Conservation (phyloP, 2,113 vertebrate species). For the Corvus moneduloides region DNA sequence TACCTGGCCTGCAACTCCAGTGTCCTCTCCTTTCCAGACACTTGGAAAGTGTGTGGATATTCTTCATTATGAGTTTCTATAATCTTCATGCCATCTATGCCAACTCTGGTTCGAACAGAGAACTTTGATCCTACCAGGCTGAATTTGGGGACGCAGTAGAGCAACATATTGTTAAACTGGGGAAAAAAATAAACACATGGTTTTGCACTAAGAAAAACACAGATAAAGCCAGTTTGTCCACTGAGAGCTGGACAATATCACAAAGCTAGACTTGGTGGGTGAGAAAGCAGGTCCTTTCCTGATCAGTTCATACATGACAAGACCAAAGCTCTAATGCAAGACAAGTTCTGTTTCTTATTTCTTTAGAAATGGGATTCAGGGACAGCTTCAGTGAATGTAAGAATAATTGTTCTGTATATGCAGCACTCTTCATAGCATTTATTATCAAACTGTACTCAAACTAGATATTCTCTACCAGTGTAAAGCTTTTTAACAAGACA, state of each 20-base stretch:
- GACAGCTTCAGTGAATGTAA: not conserved
- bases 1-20: constrained; percentile 95
- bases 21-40: constrained; percentile 94
- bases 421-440: not conserved
- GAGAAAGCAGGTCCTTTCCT: not conserved
- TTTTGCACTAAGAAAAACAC: not conserved
- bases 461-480: not conserved
- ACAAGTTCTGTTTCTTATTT: not conserved
- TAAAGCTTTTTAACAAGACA: not conserved
- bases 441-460: not conserved
- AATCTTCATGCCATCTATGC: constrained; percentile 94
- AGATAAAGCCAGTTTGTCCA: not conserved
- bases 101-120: constrained; percentile 89
- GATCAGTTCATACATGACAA: not conserved
- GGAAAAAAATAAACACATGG: not conserved
- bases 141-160: constrained; percentile 98
- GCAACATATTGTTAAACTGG: constrained; percentile 97
- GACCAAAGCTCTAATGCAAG: not conserved
- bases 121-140: constrained; percentile 93
- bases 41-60: constrained; percentile 95
- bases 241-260: not conserved
- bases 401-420: not conserved
- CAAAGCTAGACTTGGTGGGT: not conserved
- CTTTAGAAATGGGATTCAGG: not conserved
- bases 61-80: constrained; percentile 90